Evolutionary conservation across 2,797 vertebrate genomes (phyloP).

Genomic region (Florisuga fusca): DNA sequence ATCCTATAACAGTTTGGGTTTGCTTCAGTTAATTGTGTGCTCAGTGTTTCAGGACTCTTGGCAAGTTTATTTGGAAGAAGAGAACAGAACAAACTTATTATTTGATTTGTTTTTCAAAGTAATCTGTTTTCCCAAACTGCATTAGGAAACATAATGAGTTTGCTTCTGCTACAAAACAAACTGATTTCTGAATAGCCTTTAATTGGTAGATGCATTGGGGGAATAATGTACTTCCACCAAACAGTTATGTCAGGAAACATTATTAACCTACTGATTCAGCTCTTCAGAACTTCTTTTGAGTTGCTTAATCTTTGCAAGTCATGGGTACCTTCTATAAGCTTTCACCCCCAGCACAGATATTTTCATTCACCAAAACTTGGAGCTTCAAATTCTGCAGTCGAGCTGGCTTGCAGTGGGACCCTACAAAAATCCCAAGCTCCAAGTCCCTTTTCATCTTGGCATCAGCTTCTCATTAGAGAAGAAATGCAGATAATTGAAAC

Average conservation of each 20-base stretch:
- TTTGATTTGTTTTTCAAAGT: background rate
- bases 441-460: background rate
- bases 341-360: background rate
- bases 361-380: background rate
- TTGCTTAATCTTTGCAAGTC: background rate
- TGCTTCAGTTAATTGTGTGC: background rate
- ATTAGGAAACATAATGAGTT: constrained; percentile 30
- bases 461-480: background rate
- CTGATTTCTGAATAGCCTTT: constrained; percentile 8
- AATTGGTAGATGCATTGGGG: constrained; percentile 7
- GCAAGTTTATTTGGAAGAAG: background rate
- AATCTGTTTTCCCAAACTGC: background rate
- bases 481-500: background rate
- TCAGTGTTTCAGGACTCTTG: background rate
- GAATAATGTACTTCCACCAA: background rate
- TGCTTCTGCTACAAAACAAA: constrained; percentile 23
- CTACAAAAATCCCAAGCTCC: background rate
- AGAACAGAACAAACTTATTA: background rate
- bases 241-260: background rate
- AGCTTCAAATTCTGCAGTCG: background rate
- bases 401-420: background rate
- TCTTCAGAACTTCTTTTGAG: background rate
- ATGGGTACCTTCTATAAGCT: background rate
- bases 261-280: background rate
- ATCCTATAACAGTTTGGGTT: background rate